Evolutionary conservation across 1,140 invertebrate genomes (phyloP), one percentile per base, ranked within the genome.

Genomic region (Pseudoatta argentina): DNA sequence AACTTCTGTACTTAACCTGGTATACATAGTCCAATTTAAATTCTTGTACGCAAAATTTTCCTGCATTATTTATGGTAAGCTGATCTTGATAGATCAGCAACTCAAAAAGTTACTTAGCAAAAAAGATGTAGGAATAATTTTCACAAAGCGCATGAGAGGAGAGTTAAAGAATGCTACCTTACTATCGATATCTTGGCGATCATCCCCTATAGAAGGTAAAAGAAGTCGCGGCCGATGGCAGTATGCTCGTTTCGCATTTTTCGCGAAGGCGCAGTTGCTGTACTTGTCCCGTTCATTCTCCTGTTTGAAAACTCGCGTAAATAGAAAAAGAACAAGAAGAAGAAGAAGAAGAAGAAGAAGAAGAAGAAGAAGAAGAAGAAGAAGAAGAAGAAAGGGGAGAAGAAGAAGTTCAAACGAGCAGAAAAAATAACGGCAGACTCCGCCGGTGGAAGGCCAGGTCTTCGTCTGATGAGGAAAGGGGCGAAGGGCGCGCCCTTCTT

Each of bases 351-450:
- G n/a, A n/a, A n/a, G n/a, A n/a, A 34, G 34, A 1, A 8, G 7
- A 7, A 39, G 39, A 6, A 71, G 21, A n/a, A 27, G 21, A 14
- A 55, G 30, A 55, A 18, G 48, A 0, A 34, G 34, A 6, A 34
- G 30, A 6, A 6, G 30, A 6, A 34, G 34, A 0, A 6, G 34
- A 6, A 34, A 6, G 0, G 10, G 39, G 6, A 71, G 51, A n/a
- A 27, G 30, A 14, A 57, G 51, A 57, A 51, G 18, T 51, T 14
- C 57, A 71, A 75, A 83, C 55, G 24, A 63, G 57, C 55, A 63
- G 79, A 75, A 83, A 83, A 83, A 83, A 83, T 83, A 82, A 75
- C 79, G 69, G 18, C 69, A 48, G 69, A 44, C 48, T 21, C 30
- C 69, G 39, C n/a, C 64, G 16, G n/a, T 63, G 55, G 55, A 59